Percentiles rank a stretch among this genome's conserved stretches.
Evolutionary conservation across 2,797 vertebrate species (phyloP).

Genomic region (Amphiprion clarkii): DNA sequence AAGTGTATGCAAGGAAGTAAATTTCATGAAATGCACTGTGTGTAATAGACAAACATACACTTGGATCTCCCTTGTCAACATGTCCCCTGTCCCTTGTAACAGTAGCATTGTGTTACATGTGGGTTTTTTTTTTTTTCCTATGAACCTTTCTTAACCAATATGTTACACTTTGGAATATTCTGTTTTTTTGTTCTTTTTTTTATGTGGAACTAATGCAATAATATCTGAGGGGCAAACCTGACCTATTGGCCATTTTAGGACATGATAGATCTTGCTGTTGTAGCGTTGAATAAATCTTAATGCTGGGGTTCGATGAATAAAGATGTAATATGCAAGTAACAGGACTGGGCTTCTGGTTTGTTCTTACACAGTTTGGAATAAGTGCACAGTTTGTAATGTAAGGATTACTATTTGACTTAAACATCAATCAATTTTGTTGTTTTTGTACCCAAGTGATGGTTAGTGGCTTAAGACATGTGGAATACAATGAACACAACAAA

Average conservation of each 20-base stretch:
- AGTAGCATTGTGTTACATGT: constrained; percentile 47
- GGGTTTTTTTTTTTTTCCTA: constrained; percentile 37
- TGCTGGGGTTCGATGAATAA: constrained; percentile 78
- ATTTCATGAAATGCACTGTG: constrained; percentile 7
- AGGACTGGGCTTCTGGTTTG: constrained; percentile 2
- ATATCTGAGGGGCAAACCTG: constrained; percentile 42
- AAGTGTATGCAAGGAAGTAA: background rate
- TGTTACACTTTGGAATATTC: constrained; percentile 24
- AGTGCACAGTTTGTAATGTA: too few relatives aligned
- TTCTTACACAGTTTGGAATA: background rate
- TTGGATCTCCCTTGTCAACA: constrained; percentile 4
- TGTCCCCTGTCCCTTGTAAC: constrained; percentile 3
- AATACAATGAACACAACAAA: too few relatives aligned
- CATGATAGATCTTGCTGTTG: constrained; percentile 62
- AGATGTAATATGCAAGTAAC: constrained; percentile 75
- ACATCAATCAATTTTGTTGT: too few relatives aligned
- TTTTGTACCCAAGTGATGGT: too few relatives aligned
- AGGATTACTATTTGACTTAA: too few relatives aligned
- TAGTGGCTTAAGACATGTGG: too few relatives aligned
- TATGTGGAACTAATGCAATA: constrained; percentile 68
- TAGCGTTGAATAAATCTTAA: constrained; percentile 72
- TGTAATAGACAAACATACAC: background rate
- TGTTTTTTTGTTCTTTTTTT: constrained; percentile 19
- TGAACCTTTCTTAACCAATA: constrained; percentile 37
- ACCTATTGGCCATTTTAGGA: constrained; percentile 59